Evolutionary conservation across 2,797 vertebrate genomes (phyloP), one percentile per base, ranked within the genome.

Genomic region (Eurystomus glaucurus): DNA sequence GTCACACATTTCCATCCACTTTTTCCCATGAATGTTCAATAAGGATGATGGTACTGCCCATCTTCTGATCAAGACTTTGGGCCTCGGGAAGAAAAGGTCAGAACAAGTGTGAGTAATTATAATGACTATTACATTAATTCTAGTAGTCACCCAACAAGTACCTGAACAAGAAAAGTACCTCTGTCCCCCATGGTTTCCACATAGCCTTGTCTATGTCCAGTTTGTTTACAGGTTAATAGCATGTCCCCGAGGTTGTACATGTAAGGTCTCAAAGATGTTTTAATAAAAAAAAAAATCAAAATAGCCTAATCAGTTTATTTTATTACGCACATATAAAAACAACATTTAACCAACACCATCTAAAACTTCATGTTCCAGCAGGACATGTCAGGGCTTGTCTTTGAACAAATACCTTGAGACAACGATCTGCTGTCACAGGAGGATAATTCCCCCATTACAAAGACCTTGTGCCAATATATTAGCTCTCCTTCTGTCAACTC

Each of bases 401-500:
- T 88, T 65, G 86, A 93, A 78, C 26, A 90, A 88, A 62, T 31
- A 94, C 46, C 54, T 78, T 81, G 69, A 92, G 66, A 93, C 54
- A 35, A 18, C 45, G 90, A 75, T 78, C 66, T 65, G 57, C 74
- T 62, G 29, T 66, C 95, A 65, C 57, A 65, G 83, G 90, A 95
- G 65, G 65, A 78, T 71, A 88, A 93, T 26, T 43, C 72, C 90
- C 65, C 69, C 88, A 37, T 68, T 78, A 69, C 39, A 61, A 92
- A 85, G 85, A 70, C 54, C 35, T 62, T 58, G 72, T 87, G 68
- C 82, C 92, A 83, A 68, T 74, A 64, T 60, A 90, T 85, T 45
- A 79, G 14, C 19, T 92, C 58, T 87, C 82, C 83, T 89, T 79
- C 87, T 94, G 80, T 76, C 80, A 72, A 89, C 70, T 90, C 83